phyloP scores from a whole-genome alignment of 2,888 invertebrate genomes.

The Eristalis pertinax region DNA sequence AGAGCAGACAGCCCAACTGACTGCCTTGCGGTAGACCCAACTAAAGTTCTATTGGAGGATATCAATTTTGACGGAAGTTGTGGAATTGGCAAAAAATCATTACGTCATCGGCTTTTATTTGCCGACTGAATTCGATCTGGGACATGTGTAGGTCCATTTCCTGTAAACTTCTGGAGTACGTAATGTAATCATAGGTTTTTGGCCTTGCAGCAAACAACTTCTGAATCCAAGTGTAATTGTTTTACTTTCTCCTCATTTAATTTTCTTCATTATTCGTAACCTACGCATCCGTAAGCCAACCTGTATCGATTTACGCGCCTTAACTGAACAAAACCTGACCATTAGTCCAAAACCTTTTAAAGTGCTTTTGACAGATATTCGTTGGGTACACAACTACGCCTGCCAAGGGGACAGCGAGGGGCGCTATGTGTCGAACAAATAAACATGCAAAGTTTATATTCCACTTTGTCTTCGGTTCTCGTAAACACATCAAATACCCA shows the following conservation, averaged over 20 bases:
- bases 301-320: neutral
- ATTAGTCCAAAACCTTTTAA: neutral
- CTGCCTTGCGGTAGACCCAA: too few species aligned
- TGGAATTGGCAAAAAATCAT: too few species aligned
- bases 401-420: neutral
- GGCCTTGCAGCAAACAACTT: neutral
- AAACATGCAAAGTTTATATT: conserved; percentile 60
- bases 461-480: conserved; percentile 58
- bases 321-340: neutral
- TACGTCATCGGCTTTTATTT: too few species aligned
- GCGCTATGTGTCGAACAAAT: conserved; percentile 54
- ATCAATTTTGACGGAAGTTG: too few species aligned
- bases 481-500: conserved; percentile 71
- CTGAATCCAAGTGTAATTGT: neutral
- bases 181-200: too few species aligned
- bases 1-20: too few species aligned
- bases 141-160: too few species aligned
- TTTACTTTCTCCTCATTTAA: neutral
- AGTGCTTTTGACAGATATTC: neutral
- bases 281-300: neutral
- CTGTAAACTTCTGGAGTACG: too few species aligned
- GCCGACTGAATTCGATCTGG: too few species aligned
- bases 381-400: neutral
- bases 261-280: neutral
- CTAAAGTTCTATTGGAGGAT: too few species aligned